Evolutionary conservation across 2,113 vertebrate species (phyloP).

Genomic region (Paratilapia polleni): DNA sequence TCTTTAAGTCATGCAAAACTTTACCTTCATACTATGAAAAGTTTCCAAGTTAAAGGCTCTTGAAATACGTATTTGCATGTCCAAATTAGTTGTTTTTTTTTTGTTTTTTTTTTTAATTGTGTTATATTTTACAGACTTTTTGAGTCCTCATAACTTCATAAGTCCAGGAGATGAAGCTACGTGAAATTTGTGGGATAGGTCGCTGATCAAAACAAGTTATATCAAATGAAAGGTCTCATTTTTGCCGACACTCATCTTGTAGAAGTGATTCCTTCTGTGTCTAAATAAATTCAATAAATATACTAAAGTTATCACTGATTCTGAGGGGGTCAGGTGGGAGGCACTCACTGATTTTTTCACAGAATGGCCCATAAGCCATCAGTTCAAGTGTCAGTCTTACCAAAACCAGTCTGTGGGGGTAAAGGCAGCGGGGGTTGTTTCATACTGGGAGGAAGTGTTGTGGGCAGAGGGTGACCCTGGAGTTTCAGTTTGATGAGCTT

Average conservation of each 20-base stretch:
- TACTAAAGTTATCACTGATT: rapidly evolving
- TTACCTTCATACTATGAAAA: too few species aligned
- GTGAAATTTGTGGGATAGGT: too few species aligned
- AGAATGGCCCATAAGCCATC: background rate
- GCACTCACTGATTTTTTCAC: background rate
- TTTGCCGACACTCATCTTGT: background rate
- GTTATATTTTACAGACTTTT: too few species aligned
- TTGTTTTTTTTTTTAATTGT: too few species aligned
- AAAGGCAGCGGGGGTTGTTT: conserved; percentile 88
- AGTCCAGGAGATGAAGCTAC: too few species aligned
- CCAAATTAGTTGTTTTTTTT: too few species aligned
- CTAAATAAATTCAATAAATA: background rate
- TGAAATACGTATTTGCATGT: too few species aligned
- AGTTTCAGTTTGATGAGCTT: conserved; percentile 98
- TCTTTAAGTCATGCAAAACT: too few species aligned
- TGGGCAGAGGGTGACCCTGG: conserved; percentile 93
- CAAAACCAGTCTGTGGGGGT: conserved; percentile 84
- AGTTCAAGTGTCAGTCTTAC: conserved; percentile 76
- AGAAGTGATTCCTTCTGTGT: background rate
- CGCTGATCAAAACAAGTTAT: too few species aligned
- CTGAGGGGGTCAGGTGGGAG: background rate
- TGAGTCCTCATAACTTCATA: too few species aligned
- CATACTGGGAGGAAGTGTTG: conserved; percentile 91
- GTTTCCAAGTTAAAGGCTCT: too few species aligned
- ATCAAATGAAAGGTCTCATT: background rate